phyloP scores from a whole-genome alignment of 2,888 invertebrate genomes.

The Phania funesta region DNA sequence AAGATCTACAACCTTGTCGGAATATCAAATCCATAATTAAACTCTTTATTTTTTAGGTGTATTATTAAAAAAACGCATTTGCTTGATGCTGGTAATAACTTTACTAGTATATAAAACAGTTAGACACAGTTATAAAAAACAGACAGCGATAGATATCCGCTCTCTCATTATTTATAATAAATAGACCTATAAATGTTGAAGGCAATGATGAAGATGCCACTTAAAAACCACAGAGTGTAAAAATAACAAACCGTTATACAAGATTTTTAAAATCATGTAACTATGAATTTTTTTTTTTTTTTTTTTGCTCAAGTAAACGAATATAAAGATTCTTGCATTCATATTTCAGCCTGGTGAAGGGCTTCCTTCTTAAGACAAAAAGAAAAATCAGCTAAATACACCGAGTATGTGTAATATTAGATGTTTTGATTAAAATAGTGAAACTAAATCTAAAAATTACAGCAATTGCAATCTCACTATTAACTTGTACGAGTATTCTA shows the following conservation, averaged over 20 bases:
- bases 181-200: conserved; percentile 19
- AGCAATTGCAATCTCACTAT: conserved; percentile 2
- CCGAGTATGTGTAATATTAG: conserved; percentile 51
- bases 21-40: too few relatives aligned
- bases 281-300: not conserved
- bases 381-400: not conserved
- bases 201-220: conserved; percentile 37
- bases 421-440: conserved; percentile 11
- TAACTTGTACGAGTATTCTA: conserved; percentile 45
- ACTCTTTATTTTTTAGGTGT: not conserved
- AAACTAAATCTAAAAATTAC: not conserved
- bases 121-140: too few relatives aligned
- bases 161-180: conserved; percentile 19
- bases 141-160: not conserved
- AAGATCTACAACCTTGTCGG: too few relatives aligned
- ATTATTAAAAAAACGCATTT: not conserved
- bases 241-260: conserved; percentile 47
- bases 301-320: not conserved
- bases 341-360: conserved; percentile 56
- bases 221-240: conserved; percentile 56
- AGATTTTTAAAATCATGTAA: conserved; percentile 35
- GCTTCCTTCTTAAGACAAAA: conserved; percentile 64
- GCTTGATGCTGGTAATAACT: too few relatives aligned
- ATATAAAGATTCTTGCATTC: conserved; percentile 6
- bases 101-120: too few relatives aligned